phyloP scores from a whole-genome alignment of 2,888 invertebrate species.

The Machimus rusticus region DNA sequence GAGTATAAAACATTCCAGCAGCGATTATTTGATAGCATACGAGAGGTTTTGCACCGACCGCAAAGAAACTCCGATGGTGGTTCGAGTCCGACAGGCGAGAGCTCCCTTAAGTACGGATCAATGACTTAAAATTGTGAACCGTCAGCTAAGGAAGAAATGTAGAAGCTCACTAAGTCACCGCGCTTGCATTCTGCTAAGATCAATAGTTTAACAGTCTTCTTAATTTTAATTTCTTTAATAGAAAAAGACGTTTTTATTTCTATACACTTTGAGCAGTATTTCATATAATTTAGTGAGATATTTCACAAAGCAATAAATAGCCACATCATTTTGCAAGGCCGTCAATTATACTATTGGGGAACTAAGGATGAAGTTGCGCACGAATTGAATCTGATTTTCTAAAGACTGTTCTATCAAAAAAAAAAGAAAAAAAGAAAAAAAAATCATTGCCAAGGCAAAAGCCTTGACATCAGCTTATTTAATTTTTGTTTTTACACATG shows the following conservation, averaged over 20 bases:
- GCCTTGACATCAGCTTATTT: not conserved
- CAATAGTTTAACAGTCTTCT: not conserved
- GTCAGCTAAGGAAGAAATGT: not conserved
- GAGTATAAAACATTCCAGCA: slow-evolving; percentile 89
- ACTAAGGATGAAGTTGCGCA: not conserved
- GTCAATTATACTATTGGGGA: not conserved
- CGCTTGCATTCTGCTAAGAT: not conserved
- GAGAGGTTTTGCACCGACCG: slow-evolving; percentile 66
- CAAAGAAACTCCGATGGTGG: slow-evolving; percentile 50
- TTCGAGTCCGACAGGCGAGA: slow-evolving; percentile 51
- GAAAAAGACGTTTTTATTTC: not conserved
- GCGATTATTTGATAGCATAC: slow-evolving; percentile 79
- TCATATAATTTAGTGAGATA: not conserved
- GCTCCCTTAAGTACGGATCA: slow-evolving; percentile 51
- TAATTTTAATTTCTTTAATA: not conserved
- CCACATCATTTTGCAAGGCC: not conserved
- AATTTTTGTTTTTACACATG: not conserved
- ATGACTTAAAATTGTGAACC: slow-evolving; percentile 50
- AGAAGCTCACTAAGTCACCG: not conserved
- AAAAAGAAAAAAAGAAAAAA: not conserved
- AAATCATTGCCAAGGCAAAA: not conserved
- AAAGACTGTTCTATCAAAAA: not conserved
- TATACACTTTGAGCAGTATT: not conserved
- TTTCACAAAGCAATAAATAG: not conserved
- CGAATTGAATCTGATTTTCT: not conserved